phyloP scores from a whole-genome alignment of 2,797 vertebrate species.

The Aselliscus stoliczkanus region DNA sequence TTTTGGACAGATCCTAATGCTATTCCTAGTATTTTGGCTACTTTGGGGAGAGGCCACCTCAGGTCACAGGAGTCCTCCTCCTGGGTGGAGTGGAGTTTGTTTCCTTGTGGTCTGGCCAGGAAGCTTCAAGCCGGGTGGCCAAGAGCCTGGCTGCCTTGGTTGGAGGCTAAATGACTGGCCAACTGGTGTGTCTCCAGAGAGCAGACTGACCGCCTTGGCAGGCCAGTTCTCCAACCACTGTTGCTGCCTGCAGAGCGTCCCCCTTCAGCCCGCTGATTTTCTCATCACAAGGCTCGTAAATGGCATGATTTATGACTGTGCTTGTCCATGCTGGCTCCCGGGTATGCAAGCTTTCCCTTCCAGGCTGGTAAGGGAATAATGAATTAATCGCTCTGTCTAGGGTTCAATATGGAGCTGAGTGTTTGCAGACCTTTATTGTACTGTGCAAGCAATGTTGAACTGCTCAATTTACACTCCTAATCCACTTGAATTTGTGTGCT shows the following conservation, averaged over 20 bases:
- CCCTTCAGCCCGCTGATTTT: constrained; percentile 79
- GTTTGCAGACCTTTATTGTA: constrained; percentile 77
- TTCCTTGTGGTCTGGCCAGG: constrained; percentile 67
- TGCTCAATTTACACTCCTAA: constrained; percentile 60
- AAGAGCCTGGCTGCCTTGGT: constrained; percentile 41
- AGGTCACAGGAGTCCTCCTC: constrained; percentile 48
- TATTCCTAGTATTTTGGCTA: not conserved
- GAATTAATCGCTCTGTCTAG: constrained; percentile 78
- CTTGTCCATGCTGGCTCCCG: constrained; percentile 76
- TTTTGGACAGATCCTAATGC: not conserved
- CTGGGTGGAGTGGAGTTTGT: constrained; percentile 33
- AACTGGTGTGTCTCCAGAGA: constrained; percentile 53
- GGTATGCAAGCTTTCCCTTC: constrained; percentile 79
- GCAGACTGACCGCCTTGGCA: not conserved
- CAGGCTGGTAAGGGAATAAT: constrained; percentile 79
- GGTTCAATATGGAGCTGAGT: constrained; percentile 77
- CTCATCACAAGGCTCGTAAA: constrained; percentile 81
- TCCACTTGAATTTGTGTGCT: constrained; percentile 61
- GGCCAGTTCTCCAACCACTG: not conserved
- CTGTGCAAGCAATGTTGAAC: constrained; percentile 73
- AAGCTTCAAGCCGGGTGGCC: constrained; percentile 56
- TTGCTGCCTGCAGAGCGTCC: not conserved
- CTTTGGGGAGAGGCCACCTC: constrained; percentile 45
- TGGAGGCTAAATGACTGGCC: constrained; percentile 44
- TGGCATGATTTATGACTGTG: constrained; percentile 80